Evolutionary conservation across 2,113 vertebrate species (phyloP), one percentile per base, ranked within the genome.

Genomic region (Lagopus leucura): DNA sequence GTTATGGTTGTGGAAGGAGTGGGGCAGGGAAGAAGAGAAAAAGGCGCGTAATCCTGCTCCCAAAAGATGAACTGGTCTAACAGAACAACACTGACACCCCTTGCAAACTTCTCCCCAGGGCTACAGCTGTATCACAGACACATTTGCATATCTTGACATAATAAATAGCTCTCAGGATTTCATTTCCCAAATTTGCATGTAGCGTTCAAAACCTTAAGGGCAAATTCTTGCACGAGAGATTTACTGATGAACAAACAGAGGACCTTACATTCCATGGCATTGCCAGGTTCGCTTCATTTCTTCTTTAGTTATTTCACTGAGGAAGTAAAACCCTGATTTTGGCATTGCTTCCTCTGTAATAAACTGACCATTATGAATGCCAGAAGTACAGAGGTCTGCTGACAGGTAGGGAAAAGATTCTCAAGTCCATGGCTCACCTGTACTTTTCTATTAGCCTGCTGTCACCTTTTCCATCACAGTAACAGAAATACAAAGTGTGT

Each of bases 191-290:
- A 92, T 88, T 81, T 88, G 80, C 69, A 86, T 75, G 8, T 4
- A 34, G 50, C 42, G 60, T 60, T 95, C 64, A 64, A 34, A 96
- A 93, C 61, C 82, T 77, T 60, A 81, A 64, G 42, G 76, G 86
- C 38, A 96, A 96, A 91, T n/a, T 34, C 50, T 67, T 34, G 14
- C 9, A 80, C 5, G 38, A 47, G 30, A 48, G 24, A 80, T 48
- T 81, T 43, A 54, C 57, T 28, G 86, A 86, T 25, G 88, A 38
- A 76, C 8, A 81, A 75, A 67, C 19, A 85, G 14, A 15, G 25
- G 14, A 69, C 61, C 66, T 64, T 11, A 64, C 25, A 75, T 19
- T 55, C 24, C 21, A 11, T 25, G 10, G 79, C 38, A 82, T 17
- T 84, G 54, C 8, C 88, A 83, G 14, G 47, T 74, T 83, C 86